Percentiles rank a stretch among this genome's conserved stretches.
phyloP scores from a whole-genome alignment of 2,113 vertebrate genomes.

The Megaceryle torquata region DNA sequence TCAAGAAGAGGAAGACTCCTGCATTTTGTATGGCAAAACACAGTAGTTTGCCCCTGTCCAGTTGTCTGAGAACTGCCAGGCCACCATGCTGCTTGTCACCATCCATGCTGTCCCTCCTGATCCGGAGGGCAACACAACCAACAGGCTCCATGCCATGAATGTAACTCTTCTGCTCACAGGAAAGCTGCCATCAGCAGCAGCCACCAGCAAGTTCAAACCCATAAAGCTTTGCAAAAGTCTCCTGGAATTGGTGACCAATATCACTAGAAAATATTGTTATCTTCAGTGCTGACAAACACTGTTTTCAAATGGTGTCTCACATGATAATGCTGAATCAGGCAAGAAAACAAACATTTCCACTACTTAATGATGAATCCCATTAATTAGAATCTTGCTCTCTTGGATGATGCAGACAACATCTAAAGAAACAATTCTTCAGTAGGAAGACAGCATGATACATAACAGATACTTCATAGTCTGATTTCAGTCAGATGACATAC shows the following conservation, averaged over 20 bases:
- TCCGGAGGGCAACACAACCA: not conserved
- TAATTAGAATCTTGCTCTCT: not conserved
- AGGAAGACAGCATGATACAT: not conserved
- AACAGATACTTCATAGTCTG: not conserved
- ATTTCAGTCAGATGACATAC: not conserved
- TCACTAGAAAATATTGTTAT: not conserved
- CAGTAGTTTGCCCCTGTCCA: not conserved
- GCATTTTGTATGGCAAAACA: not conserved
- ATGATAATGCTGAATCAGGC: not conserved
- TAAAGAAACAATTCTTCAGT: not conserved
- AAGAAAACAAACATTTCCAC: not conserved
- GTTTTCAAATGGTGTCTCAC: not conserved
- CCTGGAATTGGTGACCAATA: not conserved
- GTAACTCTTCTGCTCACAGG: not conserved
- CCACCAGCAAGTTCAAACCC: not conserved
- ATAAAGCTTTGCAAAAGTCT: not conserved
- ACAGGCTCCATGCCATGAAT: not conserved
- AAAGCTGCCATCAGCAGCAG: not conserved
- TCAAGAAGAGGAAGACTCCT: not conserved
- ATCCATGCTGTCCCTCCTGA: not conserved
- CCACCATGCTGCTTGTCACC: not conserved
- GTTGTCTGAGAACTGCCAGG: not conserved
- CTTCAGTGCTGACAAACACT: not conserved
- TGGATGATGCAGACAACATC: not conserved
- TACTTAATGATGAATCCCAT: not conserved